phyloP scores from a whole-genome alignment of 2,888 invertebrate genomes.

The Sisyra terminalis region DNA sequence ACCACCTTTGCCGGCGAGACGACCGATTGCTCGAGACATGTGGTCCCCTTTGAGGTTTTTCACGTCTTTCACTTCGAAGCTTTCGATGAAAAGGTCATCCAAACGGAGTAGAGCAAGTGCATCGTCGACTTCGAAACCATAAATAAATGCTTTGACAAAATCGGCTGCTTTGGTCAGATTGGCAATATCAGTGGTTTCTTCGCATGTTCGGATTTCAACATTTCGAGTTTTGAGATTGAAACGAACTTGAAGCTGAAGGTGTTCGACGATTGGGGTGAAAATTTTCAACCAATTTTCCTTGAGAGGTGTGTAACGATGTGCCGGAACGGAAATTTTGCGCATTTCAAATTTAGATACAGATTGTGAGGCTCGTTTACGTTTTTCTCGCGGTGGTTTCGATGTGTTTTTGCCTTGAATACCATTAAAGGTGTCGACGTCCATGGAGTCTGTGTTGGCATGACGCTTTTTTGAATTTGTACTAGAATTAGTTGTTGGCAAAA shows the following conservation, averaged over 20 bases:
- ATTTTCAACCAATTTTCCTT: conserved; percentile 97
- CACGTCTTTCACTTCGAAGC: conserved; percentile 93
- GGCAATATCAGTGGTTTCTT: conserved; percentile 67
- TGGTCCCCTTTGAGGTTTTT: conserved; percentile 93
- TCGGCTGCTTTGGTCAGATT: conserved; percentile 95
- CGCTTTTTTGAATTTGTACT: conserved; percentile 31
- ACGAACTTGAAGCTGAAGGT: conserved; percentile 81
- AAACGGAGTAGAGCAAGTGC: conserved; percentile 84
- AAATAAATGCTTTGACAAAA: conserved; percentile 91
- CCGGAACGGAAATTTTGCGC: conserved; percentile 75
- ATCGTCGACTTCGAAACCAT: conserved; percentile 95
- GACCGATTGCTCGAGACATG: conserved; percentile 87
- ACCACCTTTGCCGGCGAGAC: conserved; percentile 94
- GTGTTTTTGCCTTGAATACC: conserved; percentile 38
- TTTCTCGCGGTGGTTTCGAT: conserved; percentile 27
- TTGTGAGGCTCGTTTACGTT: conserved; percentile 20
- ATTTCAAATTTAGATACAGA: conserved; percentile 31
- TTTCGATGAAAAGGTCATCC: conserved; percentile 93
- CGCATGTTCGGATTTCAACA: conserved; percentile 62
- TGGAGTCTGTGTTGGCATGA: conserved; percentile 30
- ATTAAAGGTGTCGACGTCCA: conserved; percentile 52
- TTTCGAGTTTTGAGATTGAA: conserved; percentile 84
- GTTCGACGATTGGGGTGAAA: conserved; percentile 90
- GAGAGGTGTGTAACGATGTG: conserved; percentile 83
- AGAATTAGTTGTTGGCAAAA: conserved; percentile 10